These are phyloP conservation scores for Oryzias curvinotus DNA, from an alignment of 2,113 vertebrate species.

Conservation along the genomic window DNA sequence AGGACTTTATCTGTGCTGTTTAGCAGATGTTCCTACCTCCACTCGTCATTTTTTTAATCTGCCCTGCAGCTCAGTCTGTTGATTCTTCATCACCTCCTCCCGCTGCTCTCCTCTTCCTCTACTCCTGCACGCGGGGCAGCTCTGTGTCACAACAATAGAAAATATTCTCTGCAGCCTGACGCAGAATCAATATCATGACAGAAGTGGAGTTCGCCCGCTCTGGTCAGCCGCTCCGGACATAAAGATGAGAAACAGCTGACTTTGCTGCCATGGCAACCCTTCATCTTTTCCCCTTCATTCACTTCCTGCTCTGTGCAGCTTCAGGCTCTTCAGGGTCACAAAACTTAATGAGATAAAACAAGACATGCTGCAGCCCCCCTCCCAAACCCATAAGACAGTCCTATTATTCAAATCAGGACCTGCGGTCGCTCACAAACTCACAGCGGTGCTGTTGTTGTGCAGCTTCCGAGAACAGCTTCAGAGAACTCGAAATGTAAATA, in stretches of 20 bases:
- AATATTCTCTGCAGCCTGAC: slow-evolving; percentile 8
- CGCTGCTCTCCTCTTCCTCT: background rate
- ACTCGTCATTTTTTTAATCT: slow-evolving; percentile 1
- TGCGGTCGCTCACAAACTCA: too few species aligned
- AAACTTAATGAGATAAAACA: background rate
- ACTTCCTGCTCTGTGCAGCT: slow-evolving; percentile 9
- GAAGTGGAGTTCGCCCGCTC: background rate
- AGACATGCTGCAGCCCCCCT: background rate
- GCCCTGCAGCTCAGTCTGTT: slow-evolving; percentile 10
- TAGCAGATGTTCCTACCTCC: background rate
- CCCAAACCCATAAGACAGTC: too few species aligned
- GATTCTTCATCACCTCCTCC: slow-evolving; percentile 7
- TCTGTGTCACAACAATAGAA: slow-evolving; percentile 10
- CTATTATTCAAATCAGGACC: too few species aligned
- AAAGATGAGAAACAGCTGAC: slow-evolving; percentile 38
- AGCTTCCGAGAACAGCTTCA: too few species aligned
- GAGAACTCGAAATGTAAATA: too few species aligned
- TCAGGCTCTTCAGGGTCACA: background rate
- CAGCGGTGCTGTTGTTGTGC: too few species aligned
- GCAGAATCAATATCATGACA: slow-evolving; percentile 9
- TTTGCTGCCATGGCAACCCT: slow-evolving; percentile 49
- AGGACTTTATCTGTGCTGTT: too few species aligned
- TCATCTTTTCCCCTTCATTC: background rate
- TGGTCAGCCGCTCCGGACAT: slow-evolving; percentile 21
- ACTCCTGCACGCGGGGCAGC: background rate